phyloP scores from a whole-genome alignment of 1,140 invertebrate genomes.

The Psilanteris sp. region DNA sequence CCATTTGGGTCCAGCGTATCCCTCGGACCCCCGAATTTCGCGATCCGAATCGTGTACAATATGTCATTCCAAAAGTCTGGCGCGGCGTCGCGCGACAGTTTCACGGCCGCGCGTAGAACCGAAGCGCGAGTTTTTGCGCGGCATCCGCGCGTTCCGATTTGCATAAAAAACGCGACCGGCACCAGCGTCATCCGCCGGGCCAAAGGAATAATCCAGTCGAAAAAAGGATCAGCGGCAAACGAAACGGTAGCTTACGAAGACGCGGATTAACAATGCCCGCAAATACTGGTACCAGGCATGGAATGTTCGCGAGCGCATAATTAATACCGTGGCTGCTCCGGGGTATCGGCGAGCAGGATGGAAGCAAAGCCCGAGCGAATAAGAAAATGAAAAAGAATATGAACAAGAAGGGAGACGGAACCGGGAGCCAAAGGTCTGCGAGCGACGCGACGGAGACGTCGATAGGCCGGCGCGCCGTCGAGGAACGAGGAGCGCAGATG shows the following conservation, averaged over 20 bases:
- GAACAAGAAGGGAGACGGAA: slow-evolving; percentile 60
- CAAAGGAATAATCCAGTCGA: slow-evolving; percentile 44
- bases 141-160: too few relatives aligned
- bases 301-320: slow-evolving; percentile 80
- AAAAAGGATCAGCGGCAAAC: slow-evolving; percentile 53
- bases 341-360: slow-evolving; percentile 45
- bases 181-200: slow-evolving; percentile 14
- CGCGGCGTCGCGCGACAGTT: too few relatives aligned
- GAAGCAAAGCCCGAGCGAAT: slow-evolving; percentile 43
- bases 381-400: slow-evolving; percentile 66
- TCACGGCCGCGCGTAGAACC: too few relatives aligned
- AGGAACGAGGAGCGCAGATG: slow-evolving; percentile 23
- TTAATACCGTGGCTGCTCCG: slow-evolving; percentile 73
- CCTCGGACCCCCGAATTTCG: too few relatives aligned
- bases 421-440: slow-evolving; percentile 65
- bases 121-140: too few relatives aligned
- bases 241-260: slow-evolving; percentile 76
- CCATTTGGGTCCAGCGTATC: too few relatives aligned
- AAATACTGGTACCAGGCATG: slow-evolving; percentile 77
- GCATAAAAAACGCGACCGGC: slow-evolving; percentile 31
- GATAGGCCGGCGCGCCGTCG: slow-evolving; percentile 27
- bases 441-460: slow-evolving; percentile 59
- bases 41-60: too few relatives aligned
- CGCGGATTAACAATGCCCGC: slow-evolving; percentile 78
- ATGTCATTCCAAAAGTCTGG: too few relatives aligned